Base-by-base conservation (phyloP, 2,113 vertebrate species). In the Varanus komodoensis region DNA sequence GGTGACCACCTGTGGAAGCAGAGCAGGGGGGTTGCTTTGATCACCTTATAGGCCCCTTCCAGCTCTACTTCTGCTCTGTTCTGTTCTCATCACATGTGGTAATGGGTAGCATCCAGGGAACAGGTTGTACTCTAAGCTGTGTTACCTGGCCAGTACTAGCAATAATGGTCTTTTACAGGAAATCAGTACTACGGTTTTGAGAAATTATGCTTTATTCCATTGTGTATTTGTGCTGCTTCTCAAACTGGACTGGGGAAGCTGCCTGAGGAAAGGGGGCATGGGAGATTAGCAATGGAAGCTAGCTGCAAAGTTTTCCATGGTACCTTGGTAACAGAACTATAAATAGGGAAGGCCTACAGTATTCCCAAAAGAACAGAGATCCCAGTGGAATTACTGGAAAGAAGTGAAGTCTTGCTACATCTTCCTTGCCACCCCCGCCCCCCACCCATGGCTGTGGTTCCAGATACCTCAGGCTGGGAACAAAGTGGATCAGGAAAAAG, bases 131-230 rank as follows among this genome's bases (percentile, higher is more conserved):
- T 64, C 75, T 6, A 93, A 64, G 21, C 48, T 67, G 17, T 71
- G 50, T 93, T 93, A 93, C 91, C 89, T 52, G 75, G 86, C 14
- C 94, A 89, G 84, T 87, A 90, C 67, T 38, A 89, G 64, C 79
- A 54, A 44, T 88, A 89, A 82, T 17, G 6, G 29, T 12, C 29
- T 93, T 87, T 86, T 85, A 90, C 48, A 32, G 57, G 27, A 23
- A 2, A 19, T 73, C 93, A 29, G 5, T 71, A 88, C 44, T 85
- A 32, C 79, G 75, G 29, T 61, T 93, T 75, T 89, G 82, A 91
- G 79, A 93, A 92, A 87, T 85, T 5, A 3, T 87, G 34, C 38
- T 57, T 77, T 77, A 34, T 44, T n/a, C 85, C 12, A 29, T 29
- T 38, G 38, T 14, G 48, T 50, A 67, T 67, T 44, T 3, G 14